Percentiles rank a stretch among this genome's conserved stretches.
Conservation (phyloP, 2,888 invertebrate genomes). For the Aromia moschata region DNA sequence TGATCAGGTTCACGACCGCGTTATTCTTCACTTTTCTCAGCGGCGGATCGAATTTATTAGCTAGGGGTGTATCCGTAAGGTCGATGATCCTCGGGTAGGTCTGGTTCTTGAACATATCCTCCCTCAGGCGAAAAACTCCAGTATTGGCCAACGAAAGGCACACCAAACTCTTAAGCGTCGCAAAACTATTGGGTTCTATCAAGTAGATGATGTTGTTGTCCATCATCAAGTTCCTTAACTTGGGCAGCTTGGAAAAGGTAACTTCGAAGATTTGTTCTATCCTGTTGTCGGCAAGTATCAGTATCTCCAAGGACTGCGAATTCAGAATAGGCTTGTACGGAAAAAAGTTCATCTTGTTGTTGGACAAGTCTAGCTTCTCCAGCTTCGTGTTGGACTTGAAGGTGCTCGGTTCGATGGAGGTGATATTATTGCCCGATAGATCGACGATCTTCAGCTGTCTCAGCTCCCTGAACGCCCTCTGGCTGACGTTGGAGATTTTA, state of each 20-base stretch:
- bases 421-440: constrained; percentile 57
- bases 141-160: constrained; percentile 59
- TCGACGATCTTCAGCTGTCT: constrained; percentile 52
- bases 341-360: constrained; percentile 54
- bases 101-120: constrained; percentile 55
- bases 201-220: constrained; percentile 51
- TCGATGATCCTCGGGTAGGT: constrained; percentile 55
- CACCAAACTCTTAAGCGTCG: constrained; percentile 52
- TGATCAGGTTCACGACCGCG: constrained; percentile 52
- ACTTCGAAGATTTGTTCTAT: constrained; percentile 57
- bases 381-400: constrained; percentile 55
- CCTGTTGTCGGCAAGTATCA: constrained; percentile 55
- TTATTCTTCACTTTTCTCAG: constrained; percentile 55
- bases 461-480: constrained; percentile 55
- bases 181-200: constrained; percentile 55
- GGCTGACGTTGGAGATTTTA: constrained; percentile 50
- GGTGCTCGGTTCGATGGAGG: constrained; percentile 51
- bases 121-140: constrained; percentile 54
- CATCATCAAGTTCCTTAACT: constrained; percentile 46
- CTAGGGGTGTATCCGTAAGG: constrained; percentile 56
- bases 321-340: constrained; percentile 54
- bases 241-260: constrained; percentile 56
- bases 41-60: constrained; percentile 56
- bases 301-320: constrained; percentile 53
- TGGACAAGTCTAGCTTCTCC: constrained; percentile 54